Evolutionary conservation across 2,797 vertebrate species (phyloP).

Genomic region (Antrozous pallidus): DNA sequence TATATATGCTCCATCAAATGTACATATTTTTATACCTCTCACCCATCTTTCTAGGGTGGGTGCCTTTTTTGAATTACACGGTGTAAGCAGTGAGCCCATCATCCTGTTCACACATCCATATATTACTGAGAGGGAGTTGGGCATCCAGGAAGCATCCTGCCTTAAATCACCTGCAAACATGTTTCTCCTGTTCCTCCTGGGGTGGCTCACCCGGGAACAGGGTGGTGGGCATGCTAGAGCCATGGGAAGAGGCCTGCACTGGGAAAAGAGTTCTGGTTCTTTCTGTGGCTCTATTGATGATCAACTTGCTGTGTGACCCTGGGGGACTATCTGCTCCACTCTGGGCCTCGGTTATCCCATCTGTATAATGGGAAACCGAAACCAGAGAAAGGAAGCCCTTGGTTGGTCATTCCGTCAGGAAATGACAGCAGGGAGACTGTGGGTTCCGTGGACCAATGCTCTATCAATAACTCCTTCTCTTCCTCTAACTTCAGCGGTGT

Average conservation of each 20-base stretch:
- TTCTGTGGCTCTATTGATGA: neutral
- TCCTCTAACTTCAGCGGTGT: neutral
- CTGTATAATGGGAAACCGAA: neutral
- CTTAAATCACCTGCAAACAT: conserved; percentile 65
- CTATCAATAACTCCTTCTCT: neutral
- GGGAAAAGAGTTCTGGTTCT: neutral
- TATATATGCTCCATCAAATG: conserved; percentile 78
- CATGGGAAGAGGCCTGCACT: neutral
- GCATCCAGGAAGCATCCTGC: conserved; percentile 41
- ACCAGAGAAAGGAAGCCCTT: neutral
- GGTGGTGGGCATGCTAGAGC: neutral
- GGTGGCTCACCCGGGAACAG: neutral
- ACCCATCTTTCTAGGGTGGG: conserved; percentile 69
- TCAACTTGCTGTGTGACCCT: neutral
- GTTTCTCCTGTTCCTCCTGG: neutral
- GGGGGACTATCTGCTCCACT: neutral
- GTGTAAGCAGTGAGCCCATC: conserved; percentile 74
- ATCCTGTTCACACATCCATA: conserved; percentile 70
- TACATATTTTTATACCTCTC: conserved; percentile 77
- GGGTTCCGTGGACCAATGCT: neutral
- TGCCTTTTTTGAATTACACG: conserved; percentile 75
- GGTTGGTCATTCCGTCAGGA: neutral
- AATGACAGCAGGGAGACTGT: neutral
- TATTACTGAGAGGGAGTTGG: conserved; percentile 66
- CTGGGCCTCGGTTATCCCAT: neutral